Conservation (phyloP, 64 coral and sea anemone species). For the Acropora yongei region DNA sequence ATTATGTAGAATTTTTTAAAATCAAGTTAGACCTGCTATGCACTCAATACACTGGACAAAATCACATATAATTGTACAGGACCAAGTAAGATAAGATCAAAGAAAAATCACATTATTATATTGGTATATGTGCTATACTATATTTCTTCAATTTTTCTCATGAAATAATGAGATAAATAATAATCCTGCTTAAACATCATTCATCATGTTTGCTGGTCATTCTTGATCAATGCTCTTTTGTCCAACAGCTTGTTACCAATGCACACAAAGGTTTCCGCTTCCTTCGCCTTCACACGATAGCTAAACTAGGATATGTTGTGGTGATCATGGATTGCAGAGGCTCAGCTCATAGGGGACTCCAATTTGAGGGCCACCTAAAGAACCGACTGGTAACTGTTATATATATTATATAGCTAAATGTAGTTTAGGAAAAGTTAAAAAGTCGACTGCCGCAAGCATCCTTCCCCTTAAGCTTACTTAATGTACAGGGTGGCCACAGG, state of each 20-base stretch:
- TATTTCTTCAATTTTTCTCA: background rate
- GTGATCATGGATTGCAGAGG: slow-evolving; percentile 88
- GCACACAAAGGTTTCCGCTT: slow-evolving; percentile 91
- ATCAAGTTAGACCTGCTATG: no score
- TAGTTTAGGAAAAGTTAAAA: no score
- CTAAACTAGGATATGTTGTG: slow-evolving; percentile 94
- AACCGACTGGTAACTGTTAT: slow-evolving; percentile 75
- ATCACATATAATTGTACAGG: no score
- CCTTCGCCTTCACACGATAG: slow-evolving; percentile 90
- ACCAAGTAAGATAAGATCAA: no score
- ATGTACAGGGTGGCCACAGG: no score
- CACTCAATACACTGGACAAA: no score
- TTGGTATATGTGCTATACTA: no score
- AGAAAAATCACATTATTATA: no score
- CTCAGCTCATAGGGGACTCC: slow-evolving; percentile 81
- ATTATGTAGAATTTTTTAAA: no score
- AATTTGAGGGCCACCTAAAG: slow-evolving; percentile 88
- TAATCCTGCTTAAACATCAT: background rate
- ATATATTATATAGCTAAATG: no score
- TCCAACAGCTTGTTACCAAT: slow-evolving; percentile 83
- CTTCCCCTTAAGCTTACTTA: no score
- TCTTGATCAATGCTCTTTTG: background rate
- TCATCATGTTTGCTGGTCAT: background rate
- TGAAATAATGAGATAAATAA: background rate
- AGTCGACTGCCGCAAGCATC: no score